These are phyloP conservation scores for Cataglyphis albicans DNA, from an alignment of 2,888 invertebrate genomes.

Conservation along the genomic window DNA sequence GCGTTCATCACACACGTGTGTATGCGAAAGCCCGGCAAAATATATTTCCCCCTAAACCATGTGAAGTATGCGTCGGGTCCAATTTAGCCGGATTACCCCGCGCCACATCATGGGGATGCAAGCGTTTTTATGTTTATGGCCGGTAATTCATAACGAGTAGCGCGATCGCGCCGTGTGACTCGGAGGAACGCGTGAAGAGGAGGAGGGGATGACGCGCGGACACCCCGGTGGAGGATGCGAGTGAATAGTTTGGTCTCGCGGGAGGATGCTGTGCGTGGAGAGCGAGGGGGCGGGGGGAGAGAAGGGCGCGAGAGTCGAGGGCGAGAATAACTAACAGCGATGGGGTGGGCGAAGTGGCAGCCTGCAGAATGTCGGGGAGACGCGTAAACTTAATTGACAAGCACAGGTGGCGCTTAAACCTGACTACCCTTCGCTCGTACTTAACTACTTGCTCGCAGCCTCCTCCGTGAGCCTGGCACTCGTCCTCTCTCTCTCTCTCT, in stretches of 20 bases:
- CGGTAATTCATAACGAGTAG: constrained; percentile 63
- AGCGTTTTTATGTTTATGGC: constrained; percentile 63
- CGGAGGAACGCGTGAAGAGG: neutral
- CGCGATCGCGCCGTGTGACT: constrained; percentile 17
- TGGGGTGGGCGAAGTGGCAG: constrained; percentile 64
- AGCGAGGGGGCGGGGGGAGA: constrained; percentile 26
- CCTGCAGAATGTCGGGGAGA: constrained; percentile 73
- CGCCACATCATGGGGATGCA: constrained; percentile 41
- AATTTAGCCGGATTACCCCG: constrained; percentile 44
- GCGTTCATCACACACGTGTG: constrained; percentile 58
- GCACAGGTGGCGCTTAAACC: constrained; percentile 82
- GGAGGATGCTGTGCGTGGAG: constrained; percentile 36
- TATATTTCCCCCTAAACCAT: constrained; percentile 42
- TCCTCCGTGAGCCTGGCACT: constrained; percentile 15
- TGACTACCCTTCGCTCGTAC: constrained; percentile 77
- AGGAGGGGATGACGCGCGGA: neutral
- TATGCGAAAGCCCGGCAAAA: constrained; percentile 58
- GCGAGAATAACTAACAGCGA: constrained; percentile 73
- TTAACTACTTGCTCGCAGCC: constrained; percentile 73
- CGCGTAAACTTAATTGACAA: constrained; percentile 82
- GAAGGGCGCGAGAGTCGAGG: constrained; percentile 58
- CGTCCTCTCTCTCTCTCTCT: constrained; percentile 7
- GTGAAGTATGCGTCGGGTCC: constrained; percentile 36
- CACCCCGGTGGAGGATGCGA: neutral
- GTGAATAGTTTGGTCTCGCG: constrained; percentile 20